Evolutionary conservation across 1,140 invertebrate genomes (phyloP).

Genomic region (Drosophila ambigua): DNA sequence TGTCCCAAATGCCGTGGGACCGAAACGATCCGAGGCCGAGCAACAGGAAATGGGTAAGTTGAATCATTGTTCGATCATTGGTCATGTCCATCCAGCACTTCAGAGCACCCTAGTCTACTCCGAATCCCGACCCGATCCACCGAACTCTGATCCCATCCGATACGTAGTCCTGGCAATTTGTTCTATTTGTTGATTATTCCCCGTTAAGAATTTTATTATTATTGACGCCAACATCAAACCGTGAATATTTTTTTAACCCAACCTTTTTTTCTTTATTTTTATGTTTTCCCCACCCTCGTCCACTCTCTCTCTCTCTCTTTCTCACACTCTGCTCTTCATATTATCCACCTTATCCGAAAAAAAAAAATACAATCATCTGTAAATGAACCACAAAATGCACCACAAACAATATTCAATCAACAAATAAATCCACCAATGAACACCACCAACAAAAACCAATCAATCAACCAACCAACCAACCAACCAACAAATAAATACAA

Average conservation of each 20-base stretch:
- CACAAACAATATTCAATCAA: slow-evolving; percentile 23
- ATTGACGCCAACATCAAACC: slow-evolving; percentile 4
- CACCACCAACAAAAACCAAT: slow-evolving; percentile 41
- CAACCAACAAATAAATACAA: slow-evolving; percentile 54
- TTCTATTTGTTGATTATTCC: neutral
- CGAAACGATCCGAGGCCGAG: slow-evolving; percentile 45
- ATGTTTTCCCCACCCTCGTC: slow-evolving; percentile 36
- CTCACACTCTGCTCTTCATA: slow-evolving; percentile 28
- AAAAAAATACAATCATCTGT: slow-evolving; percentile 20
- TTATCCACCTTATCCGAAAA: slow-evolving; percentile 36
- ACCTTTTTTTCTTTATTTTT: slow-evolving; percentile 48
- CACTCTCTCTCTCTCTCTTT: slow-evolving; percentile 6
- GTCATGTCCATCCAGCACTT: slow-evolving; percentile 27
- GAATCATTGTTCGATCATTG: slow-evolving; percentile 2
- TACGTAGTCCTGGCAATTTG: neutral
- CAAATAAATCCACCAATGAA: slow-evolving; percentile 34
- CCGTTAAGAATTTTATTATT: neutral
- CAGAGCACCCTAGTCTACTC: slow-evolving; percentile 7
- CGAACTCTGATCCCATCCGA: neutral
- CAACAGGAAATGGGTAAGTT: slow-evolving; percentile 82
- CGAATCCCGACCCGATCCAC: too few relatives aligned
- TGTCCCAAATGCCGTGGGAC: slow-evolving; percentile 3
- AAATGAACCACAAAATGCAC: slow-evolving; percentile 43
- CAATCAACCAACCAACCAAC: slow-evolving; percentile 27
- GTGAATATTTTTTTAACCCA: slow-evolving; percentile 57